Evolutionary conservation across 1,140 invertebrate genomes (phyloP).

Genomic region (Cotesia vestalis): DNA sequence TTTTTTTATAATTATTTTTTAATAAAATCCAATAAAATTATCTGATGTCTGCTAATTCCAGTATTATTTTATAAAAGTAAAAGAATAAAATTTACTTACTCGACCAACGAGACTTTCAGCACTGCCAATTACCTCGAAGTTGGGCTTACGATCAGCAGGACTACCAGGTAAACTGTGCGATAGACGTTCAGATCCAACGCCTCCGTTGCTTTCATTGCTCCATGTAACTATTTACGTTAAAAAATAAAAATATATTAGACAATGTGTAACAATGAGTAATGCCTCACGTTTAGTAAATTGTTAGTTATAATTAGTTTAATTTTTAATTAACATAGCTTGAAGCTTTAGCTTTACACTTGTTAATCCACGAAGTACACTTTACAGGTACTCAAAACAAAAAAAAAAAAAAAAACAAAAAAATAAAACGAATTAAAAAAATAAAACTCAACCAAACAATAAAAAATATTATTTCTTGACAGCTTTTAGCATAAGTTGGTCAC

Average conservation of each 20-base stretch:
- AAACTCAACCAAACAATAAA: conserved; percentile 10
- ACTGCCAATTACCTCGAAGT: conserved; percentile 85
- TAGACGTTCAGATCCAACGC: conserved; percentile 71
- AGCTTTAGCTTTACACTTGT: background rate
- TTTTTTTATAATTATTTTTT: too few relatives aligned
- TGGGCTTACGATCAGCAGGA: conserved; percentile 76
- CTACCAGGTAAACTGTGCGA: conserved; percentile 83
- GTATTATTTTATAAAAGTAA: background rate
- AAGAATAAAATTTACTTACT: conserved; percentile 66
- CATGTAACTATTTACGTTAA: conserved; percentile 61
- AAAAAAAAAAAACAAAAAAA: background rate
- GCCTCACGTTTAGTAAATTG: background rate
- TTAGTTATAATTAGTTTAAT: conserved; percentile 11
- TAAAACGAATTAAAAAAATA: conserved; percentile 6
- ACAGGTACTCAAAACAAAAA: background rate
- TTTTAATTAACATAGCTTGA: background rate
- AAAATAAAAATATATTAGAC: too few relatives aligned
- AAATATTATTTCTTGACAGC: too few relatives aligned
- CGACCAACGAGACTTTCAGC: conserved; percentile 93
- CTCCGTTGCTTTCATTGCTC: conserved; percentile 71
- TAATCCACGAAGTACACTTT: background rate
- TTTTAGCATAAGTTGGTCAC: too few relatives aligned
- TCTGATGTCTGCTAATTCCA: background rate
- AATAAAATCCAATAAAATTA: too few relatives aligned
- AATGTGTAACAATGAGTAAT: background rate